Base-by-base conservation (phyloP, 1,140 invertebrate species). In the Mercenaria mercenaria region DNA sequence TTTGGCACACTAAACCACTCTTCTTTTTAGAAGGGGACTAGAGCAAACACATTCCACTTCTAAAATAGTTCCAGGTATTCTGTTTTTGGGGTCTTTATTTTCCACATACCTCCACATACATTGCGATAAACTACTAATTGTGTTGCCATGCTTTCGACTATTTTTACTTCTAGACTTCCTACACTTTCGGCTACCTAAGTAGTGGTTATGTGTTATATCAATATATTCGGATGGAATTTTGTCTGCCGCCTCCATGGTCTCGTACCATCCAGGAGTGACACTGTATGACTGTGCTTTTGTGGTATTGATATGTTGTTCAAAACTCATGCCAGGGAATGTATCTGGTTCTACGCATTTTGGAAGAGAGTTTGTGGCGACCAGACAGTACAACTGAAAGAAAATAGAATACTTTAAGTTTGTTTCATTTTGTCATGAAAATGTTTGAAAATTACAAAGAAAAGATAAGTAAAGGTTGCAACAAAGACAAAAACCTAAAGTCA, bases 21-120 rank as follows among this genome's bases (percentile, higher is more conserved):
- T 77, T 77, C 29, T 77, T 77, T 50, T 23, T 59, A 61, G 79
- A 59, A 39, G 13, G 4, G 81, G 81, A 47, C 34, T 72, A 15
- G 26, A 10, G 41, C 81, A 84, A 15, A 84, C 8, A 50, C 81
- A 84, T 32, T 84, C 64, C 2, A 41, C 61, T 50, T 84, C 81
- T 32, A 84, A 29, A 29, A 84, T 50, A 15, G 23, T 50, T 61
- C 61, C 15, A 10, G 81, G 81, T 32, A n/a, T 69, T 15, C 81
- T 23, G 37, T 67, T 69, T 18, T 23, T 32, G n/a, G n/a, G n/a
- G 26, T 84, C 81, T 69, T 4, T 72, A 23, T 84, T 84, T 37
- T 69, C 26, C 1, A 84, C 47, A 69, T 69, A 84, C 15, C 61
- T 26, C 81, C 81, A 84, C 34, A n/a, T 11, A 32, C 81, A 84